Evolutionary conservation across 2,888 invertebrate genomes (phyloP).

Genomic region (Drosophila lacicola): DNA sequence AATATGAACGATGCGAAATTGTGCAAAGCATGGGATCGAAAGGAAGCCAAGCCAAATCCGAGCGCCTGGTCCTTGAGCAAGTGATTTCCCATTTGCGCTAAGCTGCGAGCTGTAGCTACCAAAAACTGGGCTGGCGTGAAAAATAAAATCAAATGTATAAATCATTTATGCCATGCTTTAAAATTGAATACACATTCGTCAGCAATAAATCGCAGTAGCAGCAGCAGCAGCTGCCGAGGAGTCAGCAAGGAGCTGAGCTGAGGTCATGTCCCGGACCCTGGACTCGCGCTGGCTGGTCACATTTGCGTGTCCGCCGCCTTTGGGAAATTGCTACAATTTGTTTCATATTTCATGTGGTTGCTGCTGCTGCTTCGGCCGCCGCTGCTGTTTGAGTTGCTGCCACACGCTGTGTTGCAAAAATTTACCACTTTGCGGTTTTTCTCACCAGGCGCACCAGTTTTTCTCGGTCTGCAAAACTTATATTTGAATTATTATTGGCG

Average conservation of each 20-base stretch:
- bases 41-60: slow-evolving; percentile 7
- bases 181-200: slow-evolving; percentile 81
- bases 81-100: slow-evolving; percentile 55
- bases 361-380: slow-evolving; percentile 27
- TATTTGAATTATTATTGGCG: slow-evolving; percentile 72
- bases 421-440: slow-evolving; percentile 42
- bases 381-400: slow-evolving; percentile 11
- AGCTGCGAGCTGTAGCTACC: slow-evolving; percentile 7
- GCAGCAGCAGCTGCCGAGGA: slow-evolving; percentile 16
- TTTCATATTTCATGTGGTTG: slow-evolving; percentile 75
- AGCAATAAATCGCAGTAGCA: slow-evolving; percentile 72
- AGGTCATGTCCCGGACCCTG: slow-evolving; percentile 34
- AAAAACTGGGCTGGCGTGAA: slow-evolving; percentile 45
- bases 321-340: slow-evolving; percentile 76
- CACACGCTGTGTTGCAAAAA: slow-evolving; percentile 25
- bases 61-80: slow-evolving; percentile 36
- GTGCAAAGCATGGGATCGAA: slow-evolving; percentile 39
- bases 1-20: slow-evolving; percentile 74
- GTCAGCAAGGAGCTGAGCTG: slow-evolving; percentile 30
- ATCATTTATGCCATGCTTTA: slow-evolving; percentile 74
- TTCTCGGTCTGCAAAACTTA: slow-evolving; percentile 42
- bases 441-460: slow-evolving; percentile 26
- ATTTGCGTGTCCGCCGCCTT: slow-evolving; percentile 69
- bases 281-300: slow-evolving; percentile 56
- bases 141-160: slow-evolving; percentile 79